Evolutionary conservation across 2,888 invertebrate genomes (phyloP), one percentile per base, ranked within the genome.

Genomic region (Nemotelus nigrinus): DNA sequence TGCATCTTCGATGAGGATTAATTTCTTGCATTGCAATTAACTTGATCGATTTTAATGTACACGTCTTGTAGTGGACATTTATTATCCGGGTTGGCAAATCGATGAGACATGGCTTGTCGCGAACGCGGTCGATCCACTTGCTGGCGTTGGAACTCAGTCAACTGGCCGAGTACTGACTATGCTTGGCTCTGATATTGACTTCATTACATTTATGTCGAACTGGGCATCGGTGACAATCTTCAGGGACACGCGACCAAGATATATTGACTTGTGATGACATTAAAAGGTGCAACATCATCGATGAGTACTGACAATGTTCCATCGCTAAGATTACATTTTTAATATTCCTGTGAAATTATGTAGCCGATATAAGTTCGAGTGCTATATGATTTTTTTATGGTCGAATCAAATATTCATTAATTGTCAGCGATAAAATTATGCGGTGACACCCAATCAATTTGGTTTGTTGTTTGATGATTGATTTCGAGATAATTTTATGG

Each of bases 31-130:
- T 55, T 55, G 65, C 76, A 76, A 76, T 76, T 76, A 76, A 76
- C 76, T 65, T 76, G 50, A 76, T 76, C 57, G 76, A 64, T 75
- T 65, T 75, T 75, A 75, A 75, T 75, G 75, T 75, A 75, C 53
- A 39, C 63, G 48, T 76, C 65, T 48, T 65, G 65, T 53, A 60
- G 53, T 39, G 53, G 70, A 47, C 74, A 74, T 74, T 50, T 60
- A 58, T 74, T 74, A 60, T 74, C 74, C 63, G 50, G 63, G 74
- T 50, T 74, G 60, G 74, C 63, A 60, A 60, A 74, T 74, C 63
- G 74, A 74, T 74, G 55, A 76, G 65, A 76, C 48, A 47, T 50
- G 39, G 63, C 43, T 6, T 10, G 53, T 55, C 43, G 53, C n/a
- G 2, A 41, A 50, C 41, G 50, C 48, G 39, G 39, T 50, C 68